Percentiles rank a stretch among this genome's conserved stretches.
Evolutionary conservation across 2,113 vertebrate genomes (phyloP).

Genomic region (Trichomycterus rosablanca): DNA sequence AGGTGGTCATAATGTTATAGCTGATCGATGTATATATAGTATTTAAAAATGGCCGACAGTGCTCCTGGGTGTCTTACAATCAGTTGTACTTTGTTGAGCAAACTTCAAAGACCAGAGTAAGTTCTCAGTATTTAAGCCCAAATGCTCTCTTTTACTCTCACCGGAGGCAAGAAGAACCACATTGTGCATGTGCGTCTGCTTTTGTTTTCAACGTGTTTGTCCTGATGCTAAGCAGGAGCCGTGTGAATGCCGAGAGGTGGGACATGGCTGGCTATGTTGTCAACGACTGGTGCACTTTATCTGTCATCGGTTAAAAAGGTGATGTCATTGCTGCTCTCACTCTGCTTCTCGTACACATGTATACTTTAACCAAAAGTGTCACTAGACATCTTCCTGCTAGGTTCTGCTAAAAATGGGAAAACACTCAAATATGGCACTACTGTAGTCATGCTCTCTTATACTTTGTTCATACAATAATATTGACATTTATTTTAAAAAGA

Average conservation of each 20-base stretch:
- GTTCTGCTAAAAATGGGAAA: neutral
- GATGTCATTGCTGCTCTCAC: slow-evolving; percentile 43
- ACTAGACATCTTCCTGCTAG: slow-evolving; percentile 26
- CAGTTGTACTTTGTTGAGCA: no score
- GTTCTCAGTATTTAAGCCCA: slow-evolving; percentile 3
- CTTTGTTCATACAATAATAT: neutral
- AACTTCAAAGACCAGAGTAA: neutral
- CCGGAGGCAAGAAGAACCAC: slow-evolving; percentile 11
- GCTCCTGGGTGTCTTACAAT: no score
- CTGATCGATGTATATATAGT: no score
- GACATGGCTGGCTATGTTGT: slow-evolving; percentile 30
- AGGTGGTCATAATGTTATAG: no score
- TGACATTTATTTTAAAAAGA: no score
- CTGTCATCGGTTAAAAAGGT: slow-evolving; percentile 52
- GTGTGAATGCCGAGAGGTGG: slow-evolving; percentile 8
- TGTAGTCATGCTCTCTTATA: no score
- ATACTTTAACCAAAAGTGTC: slow-evolving; percentile 29
- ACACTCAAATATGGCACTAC: slow-evolving; percentile 4
- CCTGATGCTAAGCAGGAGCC: slow-evolving; percentile 44
- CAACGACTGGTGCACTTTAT: slow-evolving; percentile 41
- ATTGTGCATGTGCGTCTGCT: slow-evolving; percentile 12
- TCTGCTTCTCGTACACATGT: slow-evolving; percentile 33
- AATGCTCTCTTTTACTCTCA: neutral
- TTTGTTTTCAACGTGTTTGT: slow-evolving; percentile 18
- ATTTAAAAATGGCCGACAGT: no score